Conservation (phyloP, 1,140 invertebrate species). For the Lepidurus couesii region DNA sequence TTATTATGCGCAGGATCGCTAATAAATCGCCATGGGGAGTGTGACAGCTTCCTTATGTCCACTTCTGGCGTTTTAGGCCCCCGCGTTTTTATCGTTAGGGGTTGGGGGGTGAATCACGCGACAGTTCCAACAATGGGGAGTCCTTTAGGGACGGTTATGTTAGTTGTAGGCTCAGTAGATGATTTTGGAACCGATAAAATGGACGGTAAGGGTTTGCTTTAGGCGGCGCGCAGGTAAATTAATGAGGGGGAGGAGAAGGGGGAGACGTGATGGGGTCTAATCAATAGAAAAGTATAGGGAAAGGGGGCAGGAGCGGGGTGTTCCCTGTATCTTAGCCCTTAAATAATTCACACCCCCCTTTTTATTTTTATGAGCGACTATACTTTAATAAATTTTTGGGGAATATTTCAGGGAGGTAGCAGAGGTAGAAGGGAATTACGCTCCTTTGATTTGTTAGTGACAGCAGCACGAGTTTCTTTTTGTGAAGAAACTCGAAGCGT, state of each 20-base stretch:
- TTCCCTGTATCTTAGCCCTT: too few relatives aligned
- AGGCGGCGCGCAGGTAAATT: background rate
- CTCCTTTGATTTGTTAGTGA: too few relatives aligned
- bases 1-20: background rate
- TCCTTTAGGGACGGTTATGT: background rate
- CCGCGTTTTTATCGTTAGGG: slow-evolving; percentile 6
- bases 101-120: background rate
- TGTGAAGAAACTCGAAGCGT: background rate
- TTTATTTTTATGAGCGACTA: too few relatives aligned
- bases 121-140: slow-evolving; percentile 2
- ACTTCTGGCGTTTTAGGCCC: slow-evolving; percentile 8
- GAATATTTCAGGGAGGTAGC: too few relatives aligned
- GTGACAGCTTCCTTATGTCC: slow-evolving; percentile 21
- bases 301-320: too few relatives aligned
- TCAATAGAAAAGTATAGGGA: background rate
- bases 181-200: background rate
- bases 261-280: background rate
- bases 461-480: background rate
- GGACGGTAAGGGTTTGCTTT: background rate
- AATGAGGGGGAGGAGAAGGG: background rate
- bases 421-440: too few relatives aligned
- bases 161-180: slow-evolving; percentile 5
- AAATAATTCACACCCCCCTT: too few relatives aligned
- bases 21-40: slow-evolving; percentile 1
- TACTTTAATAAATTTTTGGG: too few relatives aligned